These are phyloP conservation scores for Gari tellinella DNA, from an alignment of 2,888 invertebrate genomes.

Conservation along the genomic window DNA sequence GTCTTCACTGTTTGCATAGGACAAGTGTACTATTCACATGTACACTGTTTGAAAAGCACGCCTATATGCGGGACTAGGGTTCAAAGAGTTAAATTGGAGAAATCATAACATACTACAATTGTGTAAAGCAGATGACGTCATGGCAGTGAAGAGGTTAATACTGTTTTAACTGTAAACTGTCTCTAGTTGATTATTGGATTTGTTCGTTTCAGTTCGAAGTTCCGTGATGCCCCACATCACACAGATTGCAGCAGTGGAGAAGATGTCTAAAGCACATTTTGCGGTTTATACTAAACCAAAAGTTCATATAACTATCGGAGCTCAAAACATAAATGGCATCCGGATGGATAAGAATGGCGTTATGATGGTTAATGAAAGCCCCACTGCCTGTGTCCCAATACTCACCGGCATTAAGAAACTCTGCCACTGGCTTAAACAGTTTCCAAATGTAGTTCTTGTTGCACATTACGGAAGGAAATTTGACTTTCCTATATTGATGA, in stretches of 20 bases:
- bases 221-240: neutral
- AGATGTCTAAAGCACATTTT: neutral
- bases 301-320: neutral
- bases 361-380: conserved; percentile 12
- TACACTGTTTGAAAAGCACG: too few species aligned
- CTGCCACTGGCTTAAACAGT: conserved; percentile 17
- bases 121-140: too few species aligned
- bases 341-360: neutral
- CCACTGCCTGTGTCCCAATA: neutral
- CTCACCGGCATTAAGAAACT: conserved; percentile 6
- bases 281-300: neutral
- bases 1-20: too few species aligned
- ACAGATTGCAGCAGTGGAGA: neutral
- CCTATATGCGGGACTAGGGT: too few species aligned
- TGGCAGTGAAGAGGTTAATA: too few species aligned
- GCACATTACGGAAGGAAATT: conserved; percentile 45
- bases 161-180: too few species aligned
- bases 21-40: too few species aligned
- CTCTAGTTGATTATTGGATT: too few species aligned
- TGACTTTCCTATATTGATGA: conserved; percentile 32
- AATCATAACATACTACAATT: too few species aligned
- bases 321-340: neutral
- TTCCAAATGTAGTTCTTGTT: conserved; percentile 21
- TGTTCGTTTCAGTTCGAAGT: neutral
- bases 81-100: too few species aligned